phyloP scores from a whole-genome alignment of 2,797 vertebrate species.

The Champsocephalus gunnari region DNA sequence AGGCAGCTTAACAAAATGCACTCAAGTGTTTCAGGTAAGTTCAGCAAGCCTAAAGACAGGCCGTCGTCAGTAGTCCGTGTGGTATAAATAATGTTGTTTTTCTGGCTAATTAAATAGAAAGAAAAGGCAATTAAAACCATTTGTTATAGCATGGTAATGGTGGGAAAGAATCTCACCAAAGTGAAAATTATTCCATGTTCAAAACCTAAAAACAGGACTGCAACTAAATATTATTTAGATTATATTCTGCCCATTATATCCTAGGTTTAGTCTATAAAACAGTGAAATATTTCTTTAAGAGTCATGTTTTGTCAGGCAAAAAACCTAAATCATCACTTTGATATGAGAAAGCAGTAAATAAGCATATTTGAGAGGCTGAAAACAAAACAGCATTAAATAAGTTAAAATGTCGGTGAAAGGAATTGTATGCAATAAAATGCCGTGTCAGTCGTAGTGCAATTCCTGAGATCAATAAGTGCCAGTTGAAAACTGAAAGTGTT shows the following conservation, averaged over 20 bases:
- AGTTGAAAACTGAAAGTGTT: neutral
- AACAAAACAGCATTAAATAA: too few species aligned
- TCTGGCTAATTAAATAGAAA: neutral
- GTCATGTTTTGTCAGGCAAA: too few species aligned
- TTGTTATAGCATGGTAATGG: neutral
- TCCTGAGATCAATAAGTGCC: neutral
- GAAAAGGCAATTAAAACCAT: neutral
- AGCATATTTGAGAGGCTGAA: too few species aligned
- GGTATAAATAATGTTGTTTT: neutral
- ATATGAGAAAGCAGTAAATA: too few species aligned
- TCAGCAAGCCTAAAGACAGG: neutral
- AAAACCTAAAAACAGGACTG: neutral
- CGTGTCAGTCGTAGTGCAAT: neutral
- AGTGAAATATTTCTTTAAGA: too few species aligned
- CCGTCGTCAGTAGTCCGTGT: too few species aligned
- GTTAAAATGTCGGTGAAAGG: neutral
- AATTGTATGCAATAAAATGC: neutral
- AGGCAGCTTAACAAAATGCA: conserved; percentile 13
- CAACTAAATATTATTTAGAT: too few species aligned
- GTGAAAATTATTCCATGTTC: neutral
- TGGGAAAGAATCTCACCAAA: neutral
- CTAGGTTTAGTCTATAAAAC: too few species aligned
- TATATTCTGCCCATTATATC: too few species aligned
- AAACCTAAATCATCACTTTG: too few species aligned
- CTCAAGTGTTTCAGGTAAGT: neutral